phyloP scores from a whole-genome alignment of 2,797 vertebrate genomes.

The Labroides dimidiatus region DNA sequence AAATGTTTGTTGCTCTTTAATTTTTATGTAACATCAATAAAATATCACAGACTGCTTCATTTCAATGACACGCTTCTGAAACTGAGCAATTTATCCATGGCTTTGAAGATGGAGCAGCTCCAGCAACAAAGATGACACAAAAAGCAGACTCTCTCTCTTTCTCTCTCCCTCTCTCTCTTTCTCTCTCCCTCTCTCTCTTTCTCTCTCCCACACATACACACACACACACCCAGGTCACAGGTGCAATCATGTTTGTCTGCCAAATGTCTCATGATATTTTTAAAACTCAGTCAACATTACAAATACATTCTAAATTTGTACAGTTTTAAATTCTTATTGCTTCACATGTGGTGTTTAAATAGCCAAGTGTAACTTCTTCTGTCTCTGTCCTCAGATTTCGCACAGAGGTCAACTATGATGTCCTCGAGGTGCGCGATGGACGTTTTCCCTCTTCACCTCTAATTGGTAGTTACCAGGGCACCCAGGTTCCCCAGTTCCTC shows the following conservation, averaged over 20 bases:
- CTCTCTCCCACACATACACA: too few species aligned
- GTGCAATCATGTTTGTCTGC: constrained; percentile 7
- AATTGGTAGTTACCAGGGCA: constrained; percentile 97
- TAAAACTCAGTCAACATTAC: neutral
- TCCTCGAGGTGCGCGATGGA: constrained; percentile 95
- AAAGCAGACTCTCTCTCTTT: too few species aligned
- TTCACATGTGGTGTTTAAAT: neutral
- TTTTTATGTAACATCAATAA: constrained; percentile 83
- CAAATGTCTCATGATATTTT: constrained; percentile 6
- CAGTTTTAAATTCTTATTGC: neutral
- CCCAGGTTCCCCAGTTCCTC: constrained; percentile 98
- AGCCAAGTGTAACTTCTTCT: neutral
- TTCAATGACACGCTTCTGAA: constrained; percentile 72
- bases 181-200: too few species aligned
- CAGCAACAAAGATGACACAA: constrained; percentile 49
- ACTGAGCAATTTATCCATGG: constrained; percentile 71
- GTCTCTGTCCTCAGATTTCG: constrained; percentile 87
- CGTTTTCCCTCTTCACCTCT: constrained; percentile 93
- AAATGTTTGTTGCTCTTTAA: constrained; percentile 81
- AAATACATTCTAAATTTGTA: neutral
- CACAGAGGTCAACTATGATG: constrained; percentile 97
- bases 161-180: too few species aligned
- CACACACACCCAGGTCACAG: neutral
- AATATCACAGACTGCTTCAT: constrained; percentile 76
- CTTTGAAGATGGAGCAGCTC: constrained; percentile 76